Evolutionary conservation across 2,797 vertebrate species (phyloP).

Genomic region (Pseudochirops cupreus): DNA sequence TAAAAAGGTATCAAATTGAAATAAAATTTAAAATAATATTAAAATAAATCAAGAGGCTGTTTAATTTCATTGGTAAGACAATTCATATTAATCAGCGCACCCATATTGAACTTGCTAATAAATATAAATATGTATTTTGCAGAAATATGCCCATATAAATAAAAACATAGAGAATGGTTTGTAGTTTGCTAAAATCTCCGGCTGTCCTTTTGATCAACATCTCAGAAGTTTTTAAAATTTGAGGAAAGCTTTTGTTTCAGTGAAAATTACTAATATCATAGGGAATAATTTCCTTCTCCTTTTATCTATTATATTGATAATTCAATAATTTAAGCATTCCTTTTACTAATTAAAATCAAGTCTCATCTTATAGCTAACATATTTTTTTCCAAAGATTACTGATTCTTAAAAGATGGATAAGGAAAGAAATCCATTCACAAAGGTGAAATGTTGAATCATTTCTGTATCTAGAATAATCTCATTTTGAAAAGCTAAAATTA

Average conservation of each 20-base stretch:
- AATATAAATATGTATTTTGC: background rate
- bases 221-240: constrained; percentile 77
- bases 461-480: background rate
- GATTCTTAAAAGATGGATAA: background rate
- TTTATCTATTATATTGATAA: background rate
- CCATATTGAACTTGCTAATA: constrained; percentile 63
- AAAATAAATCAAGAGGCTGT: constrained; percentile 50
- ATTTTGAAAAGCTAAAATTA: background rate
- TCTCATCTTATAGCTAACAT: background rate
- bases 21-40: background rate
- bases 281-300: background rate
- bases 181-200: constrained; percentile 52
- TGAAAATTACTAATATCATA: constrained; percentile 39
- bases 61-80: constrained; percentile 72
- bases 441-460: background rate
- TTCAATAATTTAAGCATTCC: background rate
- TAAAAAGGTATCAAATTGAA: constrained; percentile 68
- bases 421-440: background rate
- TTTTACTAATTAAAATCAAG: background rate
- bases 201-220: constrained; percentile 67
- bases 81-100: constrained; percentile 66
- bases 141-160: background rate
- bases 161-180: constrained; percentile 53
- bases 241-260: constrained; percentile 63
- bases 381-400: background rate